Conservation (phyloP, 2,888 invertebrate species). For the Timandra comae region DNA sequence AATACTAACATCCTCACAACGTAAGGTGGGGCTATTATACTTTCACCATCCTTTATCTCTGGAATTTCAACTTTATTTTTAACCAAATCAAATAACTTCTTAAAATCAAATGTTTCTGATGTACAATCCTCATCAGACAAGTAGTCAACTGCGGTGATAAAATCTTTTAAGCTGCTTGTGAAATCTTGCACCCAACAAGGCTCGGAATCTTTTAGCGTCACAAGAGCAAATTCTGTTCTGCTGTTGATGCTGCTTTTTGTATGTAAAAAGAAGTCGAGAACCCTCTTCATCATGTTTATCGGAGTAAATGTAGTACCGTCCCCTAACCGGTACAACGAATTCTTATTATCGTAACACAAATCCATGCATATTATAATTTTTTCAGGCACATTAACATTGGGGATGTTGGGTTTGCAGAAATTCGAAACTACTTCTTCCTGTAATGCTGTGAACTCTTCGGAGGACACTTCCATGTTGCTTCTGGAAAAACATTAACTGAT, state of each 20-base stretch:
- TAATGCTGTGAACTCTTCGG: slow-evolving; percentile 32
- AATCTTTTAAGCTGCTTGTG: slow-evolving; percentile 76
- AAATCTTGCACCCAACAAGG: slow-evolving; percentile 78
- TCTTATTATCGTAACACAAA: slow-evolving; percentile 74
- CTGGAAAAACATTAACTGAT: background rate
- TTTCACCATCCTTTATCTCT: slow-evolving; percentile 49
- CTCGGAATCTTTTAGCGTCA: slow-evolving; percentile 72
- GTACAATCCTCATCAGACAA: slow-evolving; percentile 69
- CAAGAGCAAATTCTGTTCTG: slow-evolving; percentile 79
- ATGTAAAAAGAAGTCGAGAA: slow-evolving; percentile 78
- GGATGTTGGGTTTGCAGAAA: slow-evolving; percentile 63
- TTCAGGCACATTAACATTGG: slow-evolving; percentile 76
- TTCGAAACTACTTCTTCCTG: slow-evolving; percentile 58
- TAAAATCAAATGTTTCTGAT: slow-evolving; percentile 73
- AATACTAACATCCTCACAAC: slow-evolving; percentile 79
- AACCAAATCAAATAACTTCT: slow-evolving; percentile 73
- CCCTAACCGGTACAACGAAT: slow-evolving; percentile 67
- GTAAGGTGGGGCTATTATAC: slow-evolving; percentile 72
- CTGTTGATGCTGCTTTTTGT: slow-evolving; percentile 78
- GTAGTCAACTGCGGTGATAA: slow-evolving; percentile 75
- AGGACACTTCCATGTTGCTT: no score
- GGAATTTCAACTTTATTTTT: slow-evolving; percentile 71
- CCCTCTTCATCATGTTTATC: slow-evolving; percentile 79
- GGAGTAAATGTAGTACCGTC: slow-evolving; percentile 75
- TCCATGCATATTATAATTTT: slow-evolving; percentile 80